Evolutionary conservation across 2,888 invertebrate genomes (phyloP).

Genomic region (Apodemia duryi): DNA sequence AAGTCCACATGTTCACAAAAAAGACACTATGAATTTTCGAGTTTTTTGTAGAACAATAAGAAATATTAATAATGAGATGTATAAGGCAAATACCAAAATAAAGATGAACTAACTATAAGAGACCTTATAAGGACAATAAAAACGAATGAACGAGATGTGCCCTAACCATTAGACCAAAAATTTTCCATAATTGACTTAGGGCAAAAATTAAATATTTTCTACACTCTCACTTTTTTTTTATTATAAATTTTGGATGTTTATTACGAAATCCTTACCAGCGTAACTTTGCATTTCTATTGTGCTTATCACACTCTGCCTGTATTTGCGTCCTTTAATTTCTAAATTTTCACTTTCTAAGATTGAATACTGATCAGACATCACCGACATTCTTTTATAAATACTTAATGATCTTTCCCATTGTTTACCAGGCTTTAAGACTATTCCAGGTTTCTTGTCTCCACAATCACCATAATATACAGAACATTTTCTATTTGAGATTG

Average conservation of each 20-base stretch:
- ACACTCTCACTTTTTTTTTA: too few relatives aligned
- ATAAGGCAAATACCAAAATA: too few relatives aligned
- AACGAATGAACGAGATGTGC: too few relatives aligned
- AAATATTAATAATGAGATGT: too few relatives aligned
- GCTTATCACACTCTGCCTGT: slow-evolving; percentile 73
- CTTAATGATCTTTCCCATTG: slow-evolving; percentile 83
- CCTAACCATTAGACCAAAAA: too few relatives aligned
- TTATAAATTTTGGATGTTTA: background rate
- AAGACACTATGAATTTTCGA: background rate
- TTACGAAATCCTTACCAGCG: slow-evolving; percentile 42
- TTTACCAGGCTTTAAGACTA: slow-evolving; percentile 82
- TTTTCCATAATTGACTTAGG: too few relatives aligned
- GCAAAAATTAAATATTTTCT: too few relatives aligned
- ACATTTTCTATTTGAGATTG: background rate
- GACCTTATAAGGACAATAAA: too few relatives aligned
- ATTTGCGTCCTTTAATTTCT: slow-evolving; percentile 72
- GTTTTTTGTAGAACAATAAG: background rate
- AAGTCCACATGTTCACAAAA: too few relatives aligned
- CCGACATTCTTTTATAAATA: slow-evolving; percentile 74
- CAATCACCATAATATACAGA: background rate
- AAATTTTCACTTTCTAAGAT: slow-evolving; percentile 59
- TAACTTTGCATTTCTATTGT: slow-evolving; percentile 74
- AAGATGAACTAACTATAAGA: too few relatives aligned
- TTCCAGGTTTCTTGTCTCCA: slow-evolving; percentile 39
- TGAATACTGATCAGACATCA: slow-evolving; percentile 55